Base-by-base conservation (phyloP, 2,888 invertebrate genomes). In the Polymixis flavicincta region DNA sequence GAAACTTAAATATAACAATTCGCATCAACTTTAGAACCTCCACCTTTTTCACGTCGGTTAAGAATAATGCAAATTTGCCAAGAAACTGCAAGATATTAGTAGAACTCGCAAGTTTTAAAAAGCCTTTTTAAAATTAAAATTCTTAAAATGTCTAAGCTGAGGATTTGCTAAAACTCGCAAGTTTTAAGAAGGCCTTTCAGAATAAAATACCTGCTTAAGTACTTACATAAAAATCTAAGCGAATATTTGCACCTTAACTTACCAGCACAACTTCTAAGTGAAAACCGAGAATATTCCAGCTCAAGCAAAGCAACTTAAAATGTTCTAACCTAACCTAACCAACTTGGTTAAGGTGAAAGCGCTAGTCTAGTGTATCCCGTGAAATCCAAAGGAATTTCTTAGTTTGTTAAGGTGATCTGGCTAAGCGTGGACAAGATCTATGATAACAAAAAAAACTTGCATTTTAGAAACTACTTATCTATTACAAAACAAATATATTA, bases 91-190 rank as follows among this genome's bases (percentile, higher is more conserved):
- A 60, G 3, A 45, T 17, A 45, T 25, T 45, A 25, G 28, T 19
- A 42, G 11, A 25, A 13, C n/a, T 42, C 6, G 22, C 7, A 45
- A 50, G 17, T 48, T 28, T 42, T 22, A n/a, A 25, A 22, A n/a
- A 32, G 3, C 13, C 13, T n/a, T 50, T 68, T 78, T 37, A 32
- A 59, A 78, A 78, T 59, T 59, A 45, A 78, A 59, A 59, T 60
- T 71, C 76, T 78, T 78, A 22, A 57, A 48, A 70, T 59, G 32
- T 60, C 32, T 37, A 11, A 76, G 19, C 28, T 22, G 25, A 28
- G 79, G 71, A 78, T 71, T 76, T 71, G 8, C 25, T 52, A 25
- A 22, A 48, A 25, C 50, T n/a, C 13, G n/a, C 7, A 74, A 78
- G 28, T 50, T 79, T 48, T 25, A n/a, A 71, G 11, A 52, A 71